A percentile compares a stretch with the other conserved stretches of the same genome.
These are phyloP conservation scores for Pristionchus japonicus DNA, from an alignment of 2,888 invertebrate species.

Conservation along the genomic window DNA sequence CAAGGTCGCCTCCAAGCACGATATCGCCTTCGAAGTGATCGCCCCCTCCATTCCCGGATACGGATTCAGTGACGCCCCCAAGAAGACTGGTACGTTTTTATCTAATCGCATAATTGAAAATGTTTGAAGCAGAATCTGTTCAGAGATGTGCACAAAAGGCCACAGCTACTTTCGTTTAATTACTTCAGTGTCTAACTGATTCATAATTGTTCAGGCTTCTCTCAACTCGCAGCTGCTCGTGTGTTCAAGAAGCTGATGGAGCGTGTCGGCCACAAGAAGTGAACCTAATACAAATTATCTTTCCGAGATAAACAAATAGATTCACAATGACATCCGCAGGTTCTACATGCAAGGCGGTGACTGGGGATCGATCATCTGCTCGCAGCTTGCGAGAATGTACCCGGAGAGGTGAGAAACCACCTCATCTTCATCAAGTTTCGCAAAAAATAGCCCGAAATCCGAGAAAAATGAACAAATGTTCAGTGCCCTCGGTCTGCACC, in stretches of 20 bases:
- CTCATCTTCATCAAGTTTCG: not conserved
- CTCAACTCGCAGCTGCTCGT: conserved; percentile 73
- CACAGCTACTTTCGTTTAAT: too few species aligned
- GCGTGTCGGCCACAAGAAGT: conserved; percentile 82
- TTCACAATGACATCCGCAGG: not conserved
- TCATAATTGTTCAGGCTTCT: conserved; percentile 62
- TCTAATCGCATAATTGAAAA: too few species aligned
- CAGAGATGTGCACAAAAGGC: too few species aligned
- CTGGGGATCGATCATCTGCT: conserved; percentile 84
- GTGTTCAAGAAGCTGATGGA: conserved; percentile 83
- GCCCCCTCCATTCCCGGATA: conserved; percentile 80
- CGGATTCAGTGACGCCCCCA: conserved; percentile 77
- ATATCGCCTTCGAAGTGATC: conserved; percentile 76
- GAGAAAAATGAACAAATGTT: conserved; percentile 52
- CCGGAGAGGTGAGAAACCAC: conserved; percentile 78
- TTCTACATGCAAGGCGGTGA: conserved; percentile 87
- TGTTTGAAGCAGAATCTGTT: too few species aligned
- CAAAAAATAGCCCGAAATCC: not conserved
- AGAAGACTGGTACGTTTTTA: not conserved
- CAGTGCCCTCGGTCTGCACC: conserved; percentile 81
- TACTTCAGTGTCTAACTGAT: not conserved
- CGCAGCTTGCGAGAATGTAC: conserved; percentile 81
- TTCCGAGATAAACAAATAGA: too few species aligned
- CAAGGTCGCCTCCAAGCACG: not conserved
- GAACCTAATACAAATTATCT: too few species aligned